Evolutionary conservation across 2,113 vertebrate species (phyloP), one percentile per base, ranked within the genome.

Genomic region (Mesocricetus auratus): DNA sequence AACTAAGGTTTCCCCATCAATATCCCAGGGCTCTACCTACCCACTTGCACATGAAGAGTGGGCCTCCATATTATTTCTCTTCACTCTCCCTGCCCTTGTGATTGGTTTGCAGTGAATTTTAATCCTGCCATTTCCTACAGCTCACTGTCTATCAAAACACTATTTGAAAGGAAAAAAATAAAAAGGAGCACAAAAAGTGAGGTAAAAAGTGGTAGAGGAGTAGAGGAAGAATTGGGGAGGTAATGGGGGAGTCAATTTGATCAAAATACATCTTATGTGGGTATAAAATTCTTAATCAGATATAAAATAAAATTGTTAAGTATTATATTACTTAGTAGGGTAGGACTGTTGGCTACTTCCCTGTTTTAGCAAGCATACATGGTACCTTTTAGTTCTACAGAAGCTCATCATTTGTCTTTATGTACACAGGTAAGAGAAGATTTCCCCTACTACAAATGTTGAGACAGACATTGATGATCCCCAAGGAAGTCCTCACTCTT

Each of bases 21-120:
- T 21, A 22, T 3, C 24, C 19, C 50, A 81, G 21, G 5, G 0
- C 9, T 1, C 5, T 56, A 31, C 10, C 2, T 22, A n/a, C 19
- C 17, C 50, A n/a, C 50, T 24, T 56, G 1, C 11, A 22, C 33
- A 7, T 50, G 29, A 50, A 33, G 15, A 19, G 15, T 16, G 4
- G 45, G 7, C 1, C 16, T 33, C 29, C 8, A 15, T 8, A 4
- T 21, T 31, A 15, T 77, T 50, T 31, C 26, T 26, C 50, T 56
- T 56, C 5, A 3, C 33, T 81, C 21, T 58, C 56, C 4, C 17
- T 81, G 31, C 50, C 50, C 4, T 5, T 4, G 15, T 50, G 75
- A 33, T 0, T 36, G 7, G 17, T 19, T 8, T 53, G 17, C 50
- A 29, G 7, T 50, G 8, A 33, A 19, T 78, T 29, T 2, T 22